Base-by-base conservation (phyloP, 2,888 invertebrate genomes). In the Empis stercorea region DNA sequence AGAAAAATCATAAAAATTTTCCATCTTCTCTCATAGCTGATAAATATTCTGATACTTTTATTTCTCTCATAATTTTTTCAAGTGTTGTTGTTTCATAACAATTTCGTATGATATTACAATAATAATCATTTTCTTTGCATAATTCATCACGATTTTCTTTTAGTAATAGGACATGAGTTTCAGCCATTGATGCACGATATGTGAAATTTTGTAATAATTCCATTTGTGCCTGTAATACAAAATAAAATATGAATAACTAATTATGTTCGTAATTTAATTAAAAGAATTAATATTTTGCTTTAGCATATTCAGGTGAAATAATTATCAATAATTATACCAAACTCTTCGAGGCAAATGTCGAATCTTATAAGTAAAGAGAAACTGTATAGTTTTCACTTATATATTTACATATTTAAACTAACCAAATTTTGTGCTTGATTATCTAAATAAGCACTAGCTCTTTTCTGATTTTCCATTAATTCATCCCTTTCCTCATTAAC, bases 131-230 rank as follows among this genome's bases (percentile, higher is more conserved):
- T 16, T 42, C 36, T 36, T 10, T 13, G 2, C n/a, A 7, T n/a
- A 47, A 20, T 30, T 43, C 27, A 10, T 20, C 13, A 13, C 43
- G 43, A 17, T 47, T 43, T 17, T 43, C 43, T 20, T 14, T 43
- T 1, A 47, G 30, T 7, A 13, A 17, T 5, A 30, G 10, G n/a
- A 43, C 43, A 38, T 47, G 47, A 14, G 38, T 17, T 7, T 47
- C 7, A 16, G 32, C 38, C 23, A 34, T 23, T 16, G 30, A 37
- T 10, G 38, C 38, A 6, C 38, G 36, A 14, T 38, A 36, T 42
- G 37, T 37, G n/a, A 47, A 46, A n/a, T 34, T 7, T n/a, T 34
- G 4, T n/a, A 34, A 34, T 10, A 42, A 10, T 17, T 41, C 36
- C 37, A 42, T 13, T 34, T 34, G 34, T 5, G 13, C 34, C 34